A percentile compares a stretch with the other conserved stretches of the same genome.
Evolutionary conservation across 2,888 invertebrate species (phyloP).

Genomic region (Colostygia pectinataria): DNA sequence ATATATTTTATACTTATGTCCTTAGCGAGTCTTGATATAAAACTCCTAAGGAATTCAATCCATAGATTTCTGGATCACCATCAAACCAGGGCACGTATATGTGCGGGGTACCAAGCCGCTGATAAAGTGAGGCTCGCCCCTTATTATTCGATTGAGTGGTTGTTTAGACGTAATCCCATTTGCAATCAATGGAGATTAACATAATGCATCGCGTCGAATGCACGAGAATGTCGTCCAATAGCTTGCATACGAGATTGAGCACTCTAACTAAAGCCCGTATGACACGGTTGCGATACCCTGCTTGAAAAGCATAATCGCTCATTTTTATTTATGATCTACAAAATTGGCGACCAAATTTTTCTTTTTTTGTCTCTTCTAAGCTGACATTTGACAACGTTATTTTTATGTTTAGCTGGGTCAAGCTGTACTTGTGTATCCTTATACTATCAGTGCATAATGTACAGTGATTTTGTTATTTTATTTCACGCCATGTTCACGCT

Average conservation of each 20-base stretch:
- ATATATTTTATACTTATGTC: no score
- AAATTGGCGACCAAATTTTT: neutral
- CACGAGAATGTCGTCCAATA: slow-evolving; percentile 34
- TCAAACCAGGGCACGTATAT: slow-evolving; percentile 14
- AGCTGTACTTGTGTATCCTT: no score
- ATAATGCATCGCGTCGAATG: slow-evolving; percentile 62
- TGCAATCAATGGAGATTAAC: slow-evolving; percentile 77
- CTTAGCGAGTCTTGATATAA: no score
- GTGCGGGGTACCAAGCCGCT: slow-evolving; percentile 1
- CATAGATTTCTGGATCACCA: neutral
- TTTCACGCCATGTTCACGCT: no score
- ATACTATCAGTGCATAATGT: no score
- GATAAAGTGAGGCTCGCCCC: slow-evolving; percentile 14
- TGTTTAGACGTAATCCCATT: slow-evolving; percentile 61
- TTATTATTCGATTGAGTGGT: slow-evolving; percentile 27
- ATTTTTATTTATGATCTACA: neutral
- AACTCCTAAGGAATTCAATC: no score
- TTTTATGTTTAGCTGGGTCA: no score
- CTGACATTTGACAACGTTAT: no score
- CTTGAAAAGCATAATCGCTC: neutral
- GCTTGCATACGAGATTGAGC: slow-evolving; percentile 5
- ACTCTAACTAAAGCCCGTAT: neutral
- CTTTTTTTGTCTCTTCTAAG: no score
- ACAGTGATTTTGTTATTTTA: no score
- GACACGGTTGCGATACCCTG: neutral